A percentile compares a stretch with the other conserved stretches of the same genome.
Evolutionary conservation across 1,140 invertebrate genomes (phyloP).

Genomic region (Zeugodacus cucurbitae): DNA sequence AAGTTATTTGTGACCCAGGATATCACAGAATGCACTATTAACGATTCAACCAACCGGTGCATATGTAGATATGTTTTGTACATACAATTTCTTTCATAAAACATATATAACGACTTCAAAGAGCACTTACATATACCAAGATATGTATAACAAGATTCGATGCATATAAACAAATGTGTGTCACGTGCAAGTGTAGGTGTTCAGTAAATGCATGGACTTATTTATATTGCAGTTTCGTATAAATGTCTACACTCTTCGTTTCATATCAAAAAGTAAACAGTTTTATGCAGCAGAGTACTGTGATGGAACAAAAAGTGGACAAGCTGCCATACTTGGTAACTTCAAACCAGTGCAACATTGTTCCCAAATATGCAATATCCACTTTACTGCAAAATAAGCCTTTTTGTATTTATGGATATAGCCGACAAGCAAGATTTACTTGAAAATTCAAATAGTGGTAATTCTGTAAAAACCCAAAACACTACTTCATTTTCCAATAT

Average conservation of each 20-base stretch:
- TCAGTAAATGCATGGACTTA: background rate
- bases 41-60: no score
- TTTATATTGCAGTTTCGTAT: background rate
- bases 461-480: background rate
- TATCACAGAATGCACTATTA: no score
- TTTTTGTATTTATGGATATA: conserved; percentile 52
- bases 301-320: background rate
- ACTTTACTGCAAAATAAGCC: background rate
- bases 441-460: background rate
- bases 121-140: background rate
- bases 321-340: background rate
- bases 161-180: background rate
- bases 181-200: background rate
- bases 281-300: background rate
- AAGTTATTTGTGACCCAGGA: no score
- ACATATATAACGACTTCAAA: no score
- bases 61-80: no score
- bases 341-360: background rate
- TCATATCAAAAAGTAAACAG: background rate
- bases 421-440: conserved; percentile 57
- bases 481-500: background rate
- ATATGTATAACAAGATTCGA: no score
- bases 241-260: background rate
- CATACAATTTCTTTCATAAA: no score
- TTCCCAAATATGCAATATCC: conserved; percentile 1